These are phyloP conservation scores for Xestia rhomboidea DNA, from an alignment of 2,888 invertebrate genomes.

Conservation along the genomic window DNA sequence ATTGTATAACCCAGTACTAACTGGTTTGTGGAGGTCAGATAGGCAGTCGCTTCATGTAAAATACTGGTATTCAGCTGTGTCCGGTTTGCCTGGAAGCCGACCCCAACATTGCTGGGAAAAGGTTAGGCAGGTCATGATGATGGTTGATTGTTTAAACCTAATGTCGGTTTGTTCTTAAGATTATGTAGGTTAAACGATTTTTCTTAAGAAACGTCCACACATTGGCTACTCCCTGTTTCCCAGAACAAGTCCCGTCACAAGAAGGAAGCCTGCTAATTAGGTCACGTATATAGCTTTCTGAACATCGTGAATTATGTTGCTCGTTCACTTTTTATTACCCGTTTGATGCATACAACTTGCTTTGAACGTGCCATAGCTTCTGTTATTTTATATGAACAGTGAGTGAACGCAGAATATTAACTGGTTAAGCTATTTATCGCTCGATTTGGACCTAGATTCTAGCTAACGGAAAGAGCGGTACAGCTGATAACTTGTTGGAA, in stretches of 20 bases:
- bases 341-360: slow-evolving; percentile 60
- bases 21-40: too few species aligned
- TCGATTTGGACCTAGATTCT: slow-evolving; percentile 52
- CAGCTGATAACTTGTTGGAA: slow-evolving; percentile 42
- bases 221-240: slow-evolving; percentile 12
- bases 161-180: not conserved
- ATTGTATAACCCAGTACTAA: too few species aligned
- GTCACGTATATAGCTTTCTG: slow-evolving; percentile 72
- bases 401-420: slow-evolving; percentile 54
- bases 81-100: too few species aligned
- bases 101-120: too few species aligned
- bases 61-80: too few species aligned
- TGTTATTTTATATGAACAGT: slow-evolving; percentile 53
- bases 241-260: slow-evolving; percentile 38
- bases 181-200: slow-evolving; percentile 28
- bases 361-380: slow-evolving; percentile 57
- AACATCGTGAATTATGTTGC: slow-evolving; percentile 70
- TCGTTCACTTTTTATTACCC: slow-evolving; percentile 68
- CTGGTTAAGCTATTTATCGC: slow-evolving; percentile 48
- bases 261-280: slow-evolving; percentile 75
- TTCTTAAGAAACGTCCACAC: not conserved
- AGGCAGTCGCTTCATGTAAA: too few species aligned
- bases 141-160: too few species aligned
- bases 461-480: slow-evolving; percentile 47
- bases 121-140: too few species aligned